A percentile compares a stretch with the other conserved stretches of the same genome.
Evolutionary conservation across 2,113 vertebrate genomes (phyloP).

Genomic region (Microcebus murinus): DNA sequence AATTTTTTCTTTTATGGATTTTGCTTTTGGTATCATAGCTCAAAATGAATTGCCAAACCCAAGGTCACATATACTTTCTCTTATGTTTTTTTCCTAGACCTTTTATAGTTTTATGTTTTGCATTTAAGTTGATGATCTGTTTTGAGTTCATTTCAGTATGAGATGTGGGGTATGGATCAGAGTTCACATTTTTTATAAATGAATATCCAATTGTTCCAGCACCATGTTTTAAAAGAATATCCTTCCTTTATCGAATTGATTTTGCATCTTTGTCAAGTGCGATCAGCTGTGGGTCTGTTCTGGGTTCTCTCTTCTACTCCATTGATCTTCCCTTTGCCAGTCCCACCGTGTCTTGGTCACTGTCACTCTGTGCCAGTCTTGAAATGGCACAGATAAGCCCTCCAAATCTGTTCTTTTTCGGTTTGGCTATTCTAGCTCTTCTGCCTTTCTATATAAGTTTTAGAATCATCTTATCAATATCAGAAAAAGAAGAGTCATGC

Average conservation of each 20-base stretch:
- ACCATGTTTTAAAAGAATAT: background rate
- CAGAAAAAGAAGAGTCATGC: background rate
- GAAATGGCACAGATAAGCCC: too few species aligned
- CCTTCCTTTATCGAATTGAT: background rate
- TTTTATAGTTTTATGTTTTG: background rate
- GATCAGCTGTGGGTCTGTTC: background rate
- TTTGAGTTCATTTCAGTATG: background rate
- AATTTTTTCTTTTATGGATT: background rate
- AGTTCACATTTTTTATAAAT: background rate
- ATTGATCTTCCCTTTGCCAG: fast-evolving
- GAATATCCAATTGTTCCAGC: background rate
- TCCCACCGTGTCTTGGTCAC: background rate
- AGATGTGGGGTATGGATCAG: background rate
- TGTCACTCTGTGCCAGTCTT: background rate
- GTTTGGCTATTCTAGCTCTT: background rate
- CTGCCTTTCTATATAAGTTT: background rate
- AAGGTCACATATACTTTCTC: background rate
- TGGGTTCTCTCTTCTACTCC: too few species aligned
- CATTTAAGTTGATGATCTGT: background rate
- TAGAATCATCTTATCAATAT: background rate
- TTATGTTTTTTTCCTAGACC: background rate
- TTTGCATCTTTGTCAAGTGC: background rate
- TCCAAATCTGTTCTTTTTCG: background rate
- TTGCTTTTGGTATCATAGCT: background rate
- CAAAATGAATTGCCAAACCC: background rate